Evolutionary conservation across 92 coral and sea anemone genomes (phyloP).

Genomic region (Heteractis magnifica): DNA sequence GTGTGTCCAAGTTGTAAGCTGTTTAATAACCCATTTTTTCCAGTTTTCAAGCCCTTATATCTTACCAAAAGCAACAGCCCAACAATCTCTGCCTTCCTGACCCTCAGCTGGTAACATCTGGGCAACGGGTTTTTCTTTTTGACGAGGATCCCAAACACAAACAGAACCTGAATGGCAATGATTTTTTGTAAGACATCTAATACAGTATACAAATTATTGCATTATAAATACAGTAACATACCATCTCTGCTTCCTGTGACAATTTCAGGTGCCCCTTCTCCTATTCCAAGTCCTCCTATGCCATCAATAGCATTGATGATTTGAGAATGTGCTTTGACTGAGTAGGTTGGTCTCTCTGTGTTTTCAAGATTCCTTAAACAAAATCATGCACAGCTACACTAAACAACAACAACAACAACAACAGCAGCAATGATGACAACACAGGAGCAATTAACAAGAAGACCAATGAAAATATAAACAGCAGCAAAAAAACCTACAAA

Average conservation of each 20-base stretch:
- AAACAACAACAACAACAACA: background rate
- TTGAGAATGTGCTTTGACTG: slow-evolving; percentile 94
- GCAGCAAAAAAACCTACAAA: too few species aligned
- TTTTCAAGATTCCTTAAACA: slow-evolving; percentile 87
- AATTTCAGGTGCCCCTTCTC: slow-evolving; percentile 98
- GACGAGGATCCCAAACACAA: slow-evolving; percentile 99
- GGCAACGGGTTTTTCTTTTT: slow-evolving; percentile 96
- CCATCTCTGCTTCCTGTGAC: slow-evolving; percentile 99
- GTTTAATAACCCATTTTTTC: background rate
- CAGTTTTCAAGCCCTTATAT: background rate
- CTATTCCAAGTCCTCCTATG: slow-evolving; percentile 91
- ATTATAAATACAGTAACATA: slow-evolving; percentile 18
- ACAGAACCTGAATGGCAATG: slow-evolving; percentile 64
- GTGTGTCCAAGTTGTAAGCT: too few species aligned
- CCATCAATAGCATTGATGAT: slow-evolving; percentile 95
- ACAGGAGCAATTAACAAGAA: background rate
- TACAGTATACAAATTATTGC: background rate
- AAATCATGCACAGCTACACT: background rate
- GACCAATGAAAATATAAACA: too few species aligned
- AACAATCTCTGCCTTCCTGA: slow-evolving; percentile 92
- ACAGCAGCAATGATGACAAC: background rate
- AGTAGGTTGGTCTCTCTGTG: slow-evolving; percentile 91
- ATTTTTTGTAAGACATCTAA: too few species aligned
- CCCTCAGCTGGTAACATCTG: slow-evolving; percentile 93
- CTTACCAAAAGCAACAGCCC: slow-evolving; percentile 99